Conservation (phyloP, 2,797 vertebrate genomes). For the Basileuterus tristriatus region DNA sequence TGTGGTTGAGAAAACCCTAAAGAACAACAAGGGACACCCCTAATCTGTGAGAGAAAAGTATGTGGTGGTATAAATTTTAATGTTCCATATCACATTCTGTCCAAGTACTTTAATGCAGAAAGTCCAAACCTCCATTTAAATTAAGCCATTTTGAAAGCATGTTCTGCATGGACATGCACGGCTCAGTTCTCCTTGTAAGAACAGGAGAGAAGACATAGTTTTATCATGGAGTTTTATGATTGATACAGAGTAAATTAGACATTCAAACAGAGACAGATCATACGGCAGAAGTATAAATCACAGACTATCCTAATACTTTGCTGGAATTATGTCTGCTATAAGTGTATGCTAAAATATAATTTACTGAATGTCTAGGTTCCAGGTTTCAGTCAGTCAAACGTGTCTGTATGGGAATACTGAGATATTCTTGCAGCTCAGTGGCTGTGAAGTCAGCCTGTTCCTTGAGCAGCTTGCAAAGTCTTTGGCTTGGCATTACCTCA, state of each 20-base stretch:
- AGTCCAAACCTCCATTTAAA: conserved; percentile 9
- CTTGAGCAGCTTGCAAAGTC: conserved; percentile 25
- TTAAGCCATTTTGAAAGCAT: background rate
- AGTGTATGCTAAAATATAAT: background rate
- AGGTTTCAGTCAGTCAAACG: background rate
- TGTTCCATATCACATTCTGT: background rate
- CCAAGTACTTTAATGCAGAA: background rate
- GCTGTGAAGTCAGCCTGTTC: conserved; percentile 22
- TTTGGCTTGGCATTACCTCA: conserved; percentile 62
- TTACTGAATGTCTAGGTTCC: conserved; percentile 30
- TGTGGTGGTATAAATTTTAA: background rate
- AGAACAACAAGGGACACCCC: background rate
- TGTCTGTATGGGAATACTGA: background rate
- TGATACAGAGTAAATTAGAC: conserved; percentile 3
- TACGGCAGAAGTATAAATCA: background rate
- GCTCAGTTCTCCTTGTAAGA: background rate
- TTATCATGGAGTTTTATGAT: background rate
- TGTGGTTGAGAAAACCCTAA: background rate
- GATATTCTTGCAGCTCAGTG: background rate
- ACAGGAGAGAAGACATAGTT: background rate
- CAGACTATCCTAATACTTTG: background rate
- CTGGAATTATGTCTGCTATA: background rate
- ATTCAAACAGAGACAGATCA: background rate
- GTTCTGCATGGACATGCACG: background rate
- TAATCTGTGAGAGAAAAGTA: background rate